Evolutionary conservation across 2,888 invertebrate genomes (phyloP).

Genomic region (Sphaerophoria rueppellii): DNA sequence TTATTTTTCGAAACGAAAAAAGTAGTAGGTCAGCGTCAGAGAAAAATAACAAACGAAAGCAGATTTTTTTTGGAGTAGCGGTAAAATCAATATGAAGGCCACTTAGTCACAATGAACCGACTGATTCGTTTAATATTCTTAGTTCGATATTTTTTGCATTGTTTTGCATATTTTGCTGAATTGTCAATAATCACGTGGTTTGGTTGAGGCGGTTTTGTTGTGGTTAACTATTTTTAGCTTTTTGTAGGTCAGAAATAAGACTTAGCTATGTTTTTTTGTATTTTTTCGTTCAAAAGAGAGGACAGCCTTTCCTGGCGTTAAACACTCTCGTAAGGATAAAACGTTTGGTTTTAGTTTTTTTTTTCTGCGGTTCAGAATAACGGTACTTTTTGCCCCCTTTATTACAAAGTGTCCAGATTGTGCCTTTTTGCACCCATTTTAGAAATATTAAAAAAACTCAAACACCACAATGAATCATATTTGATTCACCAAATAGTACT

Average conservation of each 20-base stretch:
- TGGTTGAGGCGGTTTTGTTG: background rate
- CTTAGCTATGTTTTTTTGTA: background rate
- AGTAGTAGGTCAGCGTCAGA: slow-evolving; percentile 48
- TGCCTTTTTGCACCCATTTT: too few relatives aligned
- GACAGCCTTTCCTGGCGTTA: too few relatives aligned
- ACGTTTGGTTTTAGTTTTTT: too few relatives aligned
- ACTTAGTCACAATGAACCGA: slow-evolving; percentile 50
- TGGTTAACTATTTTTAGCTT: background rate
- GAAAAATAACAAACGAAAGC: slow-evolving; percentile 49
- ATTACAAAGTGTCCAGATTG: too few relatives aligned
- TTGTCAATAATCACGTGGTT: slow-evolving; percentile 29
- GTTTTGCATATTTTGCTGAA: background rate
- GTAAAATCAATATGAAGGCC: slow-evolving; percentile 24
- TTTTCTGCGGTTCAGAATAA: too few relatives aligned
- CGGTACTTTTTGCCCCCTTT: too few relatives aligned
- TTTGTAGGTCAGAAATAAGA: slow-evolving; percentile 36
- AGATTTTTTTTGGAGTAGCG: slow-evolving; percentile 12
- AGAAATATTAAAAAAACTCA: too few relatives aligned
- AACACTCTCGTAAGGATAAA: too few relatives aligned
- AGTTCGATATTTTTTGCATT: slow-evolving; percentile 27
- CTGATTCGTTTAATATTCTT: slow-evolving; percentile 47
- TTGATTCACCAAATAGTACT: too few relatives aligned
- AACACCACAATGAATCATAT: too few relatives aligned
- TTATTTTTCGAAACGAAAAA: slow-evolving; percentile 5
- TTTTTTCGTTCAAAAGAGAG: too few relatives aligned